Percentiles rank a stretch among this genome's conserved stretches.
These are phyloP conservation scores for Recurvirostra avosetta DNA, from an alignment of 2,113 vertebrate species.

Conservation along the genomic window DNA sequence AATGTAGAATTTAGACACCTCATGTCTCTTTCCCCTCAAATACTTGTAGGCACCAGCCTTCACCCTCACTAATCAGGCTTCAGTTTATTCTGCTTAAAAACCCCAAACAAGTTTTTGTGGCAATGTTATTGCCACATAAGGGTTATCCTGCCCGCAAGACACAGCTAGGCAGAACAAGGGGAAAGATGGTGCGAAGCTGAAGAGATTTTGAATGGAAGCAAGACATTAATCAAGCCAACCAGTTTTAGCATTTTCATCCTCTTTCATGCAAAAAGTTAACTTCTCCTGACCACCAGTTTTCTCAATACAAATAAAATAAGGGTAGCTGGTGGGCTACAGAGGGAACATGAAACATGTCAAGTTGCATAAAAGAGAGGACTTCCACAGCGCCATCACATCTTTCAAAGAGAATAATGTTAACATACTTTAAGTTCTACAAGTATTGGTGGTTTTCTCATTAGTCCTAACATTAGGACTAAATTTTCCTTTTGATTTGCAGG, in stretches of 20 bases:
- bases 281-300: neutral
- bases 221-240: neutral
- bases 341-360: neutral
- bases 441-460: neutral
- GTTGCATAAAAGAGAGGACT: neutral
- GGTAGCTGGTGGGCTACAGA: neutral
- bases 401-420: neutral
- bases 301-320: neutral
- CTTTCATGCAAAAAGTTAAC: neutral
- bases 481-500: conserved; percentile 17
- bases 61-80: neutral
- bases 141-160: neutral
- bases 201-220: neutral
- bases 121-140: neutral
- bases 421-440: neutral
- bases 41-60: neutral
- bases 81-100: neutral
- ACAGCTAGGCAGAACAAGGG: neutral
- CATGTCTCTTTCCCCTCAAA: neutral
- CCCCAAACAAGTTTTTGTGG: neutral
- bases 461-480: neutral
- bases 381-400: neutral
- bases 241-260: neutral
- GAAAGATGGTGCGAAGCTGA: neutral
- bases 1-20: neutral